phyloP scores from a whole-genome alignment of 2,113 vertebrate species.

The Petroica traversi region DNA sequence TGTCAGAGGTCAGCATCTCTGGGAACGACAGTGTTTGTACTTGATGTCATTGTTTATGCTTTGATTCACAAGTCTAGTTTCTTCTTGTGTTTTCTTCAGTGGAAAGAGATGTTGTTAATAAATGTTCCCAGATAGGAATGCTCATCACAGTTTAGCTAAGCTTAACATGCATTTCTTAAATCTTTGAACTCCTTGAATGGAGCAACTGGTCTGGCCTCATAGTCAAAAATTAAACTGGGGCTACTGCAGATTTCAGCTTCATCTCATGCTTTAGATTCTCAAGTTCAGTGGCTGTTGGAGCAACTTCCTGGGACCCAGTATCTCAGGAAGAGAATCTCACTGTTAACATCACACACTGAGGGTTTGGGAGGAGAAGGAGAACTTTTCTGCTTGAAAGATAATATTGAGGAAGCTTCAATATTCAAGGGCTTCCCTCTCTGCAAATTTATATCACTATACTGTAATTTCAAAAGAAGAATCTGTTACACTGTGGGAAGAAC shows the following conservation, averaged over 20 bases:
- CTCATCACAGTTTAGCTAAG: neutral
- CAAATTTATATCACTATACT: neutral
- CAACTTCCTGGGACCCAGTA: neutral
- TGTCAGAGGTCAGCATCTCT: neutral
- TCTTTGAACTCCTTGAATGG: neutral
- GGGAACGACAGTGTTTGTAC: neutral
- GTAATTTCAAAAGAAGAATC: neutral
- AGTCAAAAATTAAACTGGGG: neutral
- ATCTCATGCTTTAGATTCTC: neutral
- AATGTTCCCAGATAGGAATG: conserved; percentile 6
- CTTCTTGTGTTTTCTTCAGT: neutral
- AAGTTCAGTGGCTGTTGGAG: neutral
- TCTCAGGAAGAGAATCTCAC: neutral
- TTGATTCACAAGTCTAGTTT: neutral
- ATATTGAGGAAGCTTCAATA: neutral
- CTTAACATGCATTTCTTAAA: neutral
- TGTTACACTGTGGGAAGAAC: neutral
- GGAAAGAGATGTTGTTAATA: neutral
- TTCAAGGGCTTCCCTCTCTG: neutral
- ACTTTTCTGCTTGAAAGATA: neutral
- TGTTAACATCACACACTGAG: neutral
- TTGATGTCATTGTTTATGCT: neutral
- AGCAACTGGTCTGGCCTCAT: neutral
- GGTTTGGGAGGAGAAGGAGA: neutral
- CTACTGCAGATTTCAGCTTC: neutral